Evolutionary conservation across 1,140 invertebrate species (phyloP).

Genomic region (Hyles vespertilio): DNA sequence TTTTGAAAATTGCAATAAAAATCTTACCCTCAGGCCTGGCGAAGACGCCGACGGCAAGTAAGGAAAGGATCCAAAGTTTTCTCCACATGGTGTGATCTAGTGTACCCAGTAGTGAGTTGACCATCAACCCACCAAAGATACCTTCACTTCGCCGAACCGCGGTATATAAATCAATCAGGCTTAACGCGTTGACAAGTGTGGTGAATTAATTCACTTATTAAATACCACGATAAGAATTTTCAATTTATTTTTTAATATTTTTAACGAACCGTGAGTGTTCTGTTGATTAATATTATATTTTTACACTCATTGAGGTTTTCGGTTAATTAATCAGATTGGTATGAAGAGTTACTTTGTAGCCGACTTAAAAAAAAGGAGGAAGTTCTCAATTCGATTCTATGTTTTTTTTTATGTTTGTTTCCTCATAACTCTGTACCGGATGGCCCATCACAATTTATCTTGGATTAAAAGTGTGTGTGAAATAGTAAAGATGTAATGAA

Average conservation of each 20-base stretch:
- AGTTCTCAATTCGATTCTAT: no score
- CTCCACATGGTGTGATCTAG: constrained; percentile 14
- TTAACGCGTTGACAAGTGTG: constrained; percentile 26
- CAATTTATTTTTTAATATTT: constrained; percentile 30
- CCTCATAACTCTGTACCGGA: no score
- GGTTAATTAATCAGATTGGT: no score
- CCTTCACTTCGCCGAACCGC: background rate
- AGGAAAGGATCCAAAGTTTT: constrained; percentile 17
- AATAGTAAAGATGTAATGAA: no score
- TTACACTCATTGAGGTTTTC: no score
- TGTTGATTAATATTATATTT: no score
- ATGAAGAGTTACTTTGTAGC: no score
- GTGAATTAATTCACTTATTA: constrained; percentile 57
- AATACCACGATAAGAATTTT: constrained; percentile 27
- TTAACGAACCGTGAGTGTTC: constrained; percentile 24
- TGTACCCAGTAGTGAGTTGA: constrained; percentile 44
- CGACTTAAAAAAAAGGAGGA: no score
- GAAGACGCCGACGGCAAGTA: constrained; percentile 14
- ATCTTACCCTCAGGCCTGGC: constrained; percentile 25
- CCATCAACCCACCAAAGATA: constrained; percentile 48
- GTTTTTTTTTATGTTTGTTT: no score
- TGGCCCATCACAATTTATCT: no score
- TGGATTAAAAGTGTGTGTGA: no score
- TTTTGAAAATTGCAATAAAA: background rate
- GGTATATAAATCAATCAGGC: constrained; percentile 37